A percentile compares a stretch with the other conserved stretches of the same genome.
These are phyloP conservation scores for Netelia inedita DNA, from an alignment of 2,888 invertebrate genomes.

Conservation along the genomic window DNA sequence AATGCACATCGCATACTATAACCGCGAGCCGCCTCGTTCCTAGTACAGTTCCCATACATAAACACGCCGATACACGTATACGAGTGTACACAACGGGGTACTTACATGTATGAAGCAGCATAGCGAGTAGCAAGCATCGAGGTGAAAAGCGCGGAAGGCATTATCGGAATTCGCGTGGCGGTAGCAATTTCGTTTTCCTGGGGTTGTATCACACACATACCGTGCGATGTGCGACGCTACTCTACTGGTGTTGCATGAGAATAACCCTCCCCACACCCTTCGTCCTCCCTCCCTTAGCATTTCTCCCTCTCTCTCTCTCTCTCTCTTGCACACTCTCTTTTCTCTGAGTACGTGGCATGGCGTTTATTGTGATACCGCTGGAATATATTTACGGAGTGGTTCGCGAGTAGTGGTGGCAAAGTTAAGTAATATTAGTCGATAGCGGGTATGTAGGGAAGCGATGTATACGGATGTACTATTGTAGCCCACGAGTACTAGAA, in stretches of 20 bases:
- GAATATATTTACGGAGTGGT: constrained; percentile 76
- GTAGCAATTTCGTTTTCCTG: constrained; percentile 74
- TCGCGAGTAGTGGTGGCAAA: constrained; percentile 53
- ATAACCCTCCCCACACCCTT: constrained; percentile 13
- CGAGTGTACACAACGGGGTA: background rate
- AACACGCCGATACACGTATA: constrained; percentile 26
- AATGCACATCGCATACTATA: constrained; percentile 39
- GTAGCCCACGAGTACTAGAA: constrained; percentile 5
- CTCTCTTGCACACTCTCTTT: background rate
- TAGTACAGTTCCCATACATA: constrained; percentile 43
- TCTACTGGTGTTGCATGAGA: constrained; percentile 27
- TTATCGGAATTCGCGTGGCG: constrained; percentile 75
- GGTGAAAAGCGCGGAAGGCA: constrained; percentile 73
- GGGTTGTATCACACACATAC: constrained; percentile 33
- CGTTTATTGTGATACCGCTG: constrained; percentile 74
- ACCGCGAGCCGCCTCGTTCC: constrained; percentile 27
- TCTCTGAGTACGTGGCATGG: constrained; percentile 44
- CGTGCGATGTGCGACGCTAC: constrained; percentile 34
- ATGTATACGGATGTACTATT: background rate
- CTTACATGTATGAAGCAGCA: constrained; percentile 4
- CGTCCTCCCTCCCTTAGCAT: background rate
- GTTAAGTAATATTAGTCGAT: constrained; percentile 14
- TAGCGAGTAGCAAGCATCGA: constrained; percentile 45
- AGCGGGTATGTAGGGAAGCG: constrained; percentile 3
- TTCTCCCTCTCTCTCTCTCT: constrained; percentile 1